phyloP scores from a whole-genome alignment of 1,140 invertebrate species.

The Cydia amplana region DNA sequence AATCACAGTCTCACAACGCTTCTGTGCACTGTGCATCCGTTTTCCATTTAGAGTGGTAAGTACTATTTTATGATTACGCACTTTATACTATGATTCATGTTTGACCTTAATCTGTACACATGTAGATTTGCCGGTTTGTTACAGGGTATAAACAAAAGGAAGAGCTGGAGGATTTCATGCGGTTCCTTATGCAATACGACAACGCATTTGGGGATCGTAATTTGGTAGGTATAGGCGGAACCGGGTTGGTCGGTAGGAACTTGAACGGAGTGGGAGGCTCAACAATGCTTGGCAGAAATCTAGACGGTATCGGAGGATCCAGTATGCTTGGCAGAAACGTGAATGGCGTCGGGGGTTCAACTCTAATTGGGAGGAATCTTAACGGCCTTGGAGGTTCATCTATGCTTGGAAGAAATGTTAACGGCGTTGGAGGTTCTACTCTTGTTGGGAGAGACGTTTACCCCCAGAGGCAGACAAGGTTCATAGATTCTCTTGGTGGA shows the following conservation, averaged over 20 bases:
- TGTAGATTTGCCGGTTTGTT: slow-evolving; percentile 47
- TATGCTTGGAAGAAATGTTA: slow-evolving; percentile 48
- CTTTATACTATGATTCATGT: slow-evolving; percentile 9
- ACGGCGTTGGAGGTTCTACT: slow-evolving; percentile 37
- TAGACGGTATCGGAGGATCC: slow-evolving; percentile 40
- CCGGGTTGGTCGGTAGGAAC: slow-evolving; percentile 40
- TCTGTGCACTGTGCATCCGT: slow-evolving; percentile 44
- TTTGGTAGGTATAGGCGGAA: slow-evolving; percentile 53
- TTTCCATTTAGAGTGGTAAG: slow-evolving; percentile 38
- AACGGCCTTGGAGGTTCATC: slow-evolving; percentile 55
- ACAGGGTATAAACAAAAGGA: slow-evolving; percentile 62
- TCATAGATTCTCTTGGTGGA: slow-evolving; percentile 74
- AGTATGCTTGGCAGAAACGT: slow-evolving; percentile 48
- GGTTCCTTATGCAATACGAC: slow-evolving; percentile 60
- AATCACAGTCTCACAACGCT: slow-evolving; percentile 40
- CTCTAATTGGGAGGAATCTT: slow-evolving; percentile 50
- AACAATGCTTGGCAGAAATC: slow-evolving; percentile 44
- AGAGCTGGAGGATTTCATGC: slow-evolving; percentile 60
- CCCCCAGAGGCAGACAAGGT: slow-evolving; percentile 63
- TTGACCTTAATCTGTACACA: slow-evolving; percentile 8
- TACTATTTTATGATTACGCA: slow-evolving; percentile 34
- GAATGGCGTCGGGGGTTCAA: slow-evolving; percentile 51
- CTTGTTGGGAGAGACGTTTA: slow-evolving; percentile 52
- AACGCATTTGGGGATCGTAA: slow-evolving; percentile 51
- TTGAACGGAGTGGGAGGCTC: slow-evolving; percentile 37